Evolutionary conservation across 1,140 invertebrate genomes (phyloP), one percentile per base, ranked within the genome.

Genomic region (Dinoponera quadriceps): DNA sequence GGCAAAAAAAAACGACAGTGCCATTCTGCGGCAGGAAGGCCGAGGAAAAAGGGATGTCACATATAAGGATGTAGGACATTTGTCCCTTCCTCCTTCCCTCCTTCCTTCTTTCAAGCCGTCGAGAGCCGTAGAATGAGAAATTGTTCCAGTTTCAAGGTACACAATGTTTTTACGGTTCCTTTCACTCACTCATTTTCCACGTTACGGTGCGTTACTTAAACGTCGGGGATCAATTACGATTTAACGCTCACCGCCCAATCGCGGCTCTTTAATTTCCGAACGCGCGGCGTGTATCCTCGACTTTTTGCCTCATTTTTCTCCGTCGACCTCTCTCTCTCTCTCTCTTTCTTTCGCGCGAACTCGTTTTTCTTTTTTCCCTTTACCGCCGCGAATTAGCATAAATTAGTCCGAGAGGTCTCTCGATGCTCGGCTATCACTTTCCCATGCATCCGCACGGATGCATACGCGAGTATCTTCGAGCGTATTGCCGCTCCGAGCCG

Each of bases 401-500:
- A 87, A 86, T 86, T 86, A 87, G 54, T 86, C 66, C 66, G 84
- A 9, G 48, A 87, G 59, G 54, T 57, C 66, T 86, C 63, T 73
- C 75, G 69, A 77, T 55, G 59, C 75, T 44, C 59, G 66, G 66
- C 59, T 83, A 73, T 72, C 66, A 83, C 85, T 86, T 87, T 87
- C 84, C 54, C 72, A 29, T 78, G 60, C 71, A 63, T 60, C 33
- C 60, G 48, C 5, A 22, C 33, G 27, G 22, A 69, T 44, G 9
- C n/a, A n/a, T n/a, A n/a, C n/a, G n/a, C 38, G 66, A 18, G 18
- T 77, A 9, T 77, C 62, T 33, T 14, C 48, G 48, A 14, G 20
- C 48, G 68, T n/a, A n/a, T 44, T 18, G 38, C 69, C 82, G 49
- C 69, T 63, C 68, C 68, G 29, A 57, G 13, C 22, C 22, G 74